Conservation (phyloP, 2,113 vertebrate species). For the Chionis minor region DNA sequence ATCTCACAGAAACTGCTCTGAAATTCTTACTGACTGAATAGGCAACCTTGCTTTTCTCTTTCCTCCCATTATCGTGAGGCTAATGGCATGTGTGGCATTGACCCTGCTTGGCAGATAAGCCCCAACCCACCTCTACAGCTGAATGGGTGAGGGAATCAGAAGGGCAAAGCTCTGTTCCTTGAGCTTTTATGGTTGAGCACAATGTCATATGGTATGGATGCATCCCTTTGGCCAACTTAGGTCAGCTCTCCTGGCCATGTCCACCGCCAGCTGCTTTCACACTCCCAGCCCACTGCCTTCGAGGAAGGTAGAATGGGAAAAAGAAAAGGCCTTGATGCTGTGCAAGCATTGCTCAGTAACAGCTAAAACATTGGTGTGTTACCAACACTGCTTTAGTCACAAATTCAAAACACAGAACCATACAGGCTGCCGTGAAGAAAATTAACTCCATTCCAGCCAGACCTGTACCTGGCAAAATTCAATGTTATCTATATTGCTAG, state of each 20-base stretch:
- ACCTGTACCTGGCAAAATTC: not conserved
- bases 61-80: not conserved
- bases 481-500: not conserved
- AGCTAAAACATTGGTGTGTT: not conserved
- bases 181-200: not conserved
- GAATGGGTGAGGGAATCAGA: not conserved
- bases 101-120: rapidly evolving
- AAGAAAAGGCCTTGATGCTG: not conserved
- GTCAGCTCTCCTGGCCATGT: not conserved
- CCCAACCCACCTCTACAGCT: not conserved
- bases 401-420: not conserved
- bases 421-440: not conserved
- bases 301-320: not conserved
- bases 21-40: not conserved
- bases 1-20: not conserved
- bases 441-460: not conserved
- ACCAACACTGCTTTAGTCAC: not conserved
- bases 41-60: not conserved
- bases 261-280: not conserved
- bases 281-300: not conserved
- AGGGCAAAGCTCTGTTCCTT: not conserved
- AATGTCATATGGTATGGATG: no score
- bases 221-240: not conserved
- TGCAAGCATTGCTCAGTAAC: not conserved
- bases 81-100: not conserved